Base-by-base conservation (phyloP, 1,140 invertebrate species). In the Andricus grossulariae region DNA sequence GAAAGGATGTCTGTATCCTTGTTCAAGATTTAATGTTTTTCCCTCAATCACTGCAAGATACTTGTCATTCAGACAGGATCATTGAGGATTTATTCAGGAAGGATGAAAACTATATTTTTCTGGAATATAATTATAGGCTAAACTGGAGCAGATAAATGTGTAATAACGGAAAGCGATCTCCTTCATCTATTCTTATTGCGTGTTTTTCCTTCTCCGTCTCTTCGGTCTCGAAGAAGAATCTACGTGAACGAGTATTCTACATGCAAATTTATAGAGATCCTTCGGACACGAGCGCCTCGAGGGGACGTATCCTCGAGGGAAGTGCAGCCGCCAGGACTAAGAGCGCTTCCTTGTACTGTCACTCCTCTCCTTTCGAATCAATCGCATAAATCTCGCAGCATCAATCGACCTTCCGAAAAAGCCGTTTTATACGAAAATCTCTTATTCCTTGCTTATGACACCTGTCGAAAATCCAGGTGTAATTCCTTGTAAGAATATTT, bases 191-290 rank as follows among this genome's bases (percentile, higher is more conserved):
- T 45, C 72, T 78, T 78, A 55, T 55, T 55, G 16, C 70, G 70
- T 72, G 70, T 72, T 77, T 78, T 84, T 80, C 81, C 79, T 80
- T 77, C 79, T 79, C 84, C 73, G 39, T 84, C 76, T 76, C 78
- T 82, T 75, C 57, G 50, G 72, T 80, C 81, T 19, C 79, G 81
- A 80, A 66, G 60, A 80, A 85, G 87, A 88, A 88, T 85, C 85
- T 88, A 84, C 83, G 84, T 80, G 82, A 78, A 78, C 82, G 82
- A 85, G 87, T 89, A 91, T 90, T 91, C 90, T 91, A 91, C 89
- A 91, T 91, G 90, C 89, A 91, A 91, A 91, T 91, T 91, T 91
- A 91, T 91, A 91, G 90, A 91, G 88, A 91, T 91, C 89, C 89
- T 90, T 91, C 87, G 90, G 90, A 91, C 90, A 90, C 81, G 81